Conservation (phyloP, 2,888 invertebrate genomes). For the Neocrepidodera transversa region DNA sequence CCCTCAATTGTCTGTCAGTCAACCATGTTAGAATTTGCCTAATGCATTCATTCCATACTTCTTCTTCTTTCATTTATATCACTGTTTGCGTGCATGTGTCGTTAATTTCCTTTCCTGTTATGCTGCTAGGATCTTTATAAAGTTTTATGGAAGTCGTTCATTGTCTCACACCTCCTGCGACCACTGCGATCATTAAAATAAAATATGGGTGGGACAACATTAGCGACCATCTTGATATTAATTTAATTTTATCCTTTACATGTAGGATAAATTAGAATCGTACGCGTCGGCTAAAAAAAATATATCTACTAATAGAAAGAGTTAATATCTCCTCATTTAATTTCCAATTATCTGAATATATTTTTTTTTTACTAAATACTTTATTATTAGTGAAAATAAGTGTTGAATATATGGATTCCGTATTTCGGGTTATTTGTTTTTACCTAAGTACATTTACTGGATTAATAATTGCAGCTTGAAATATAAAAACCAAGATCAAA, state of each 20-base stretch:
- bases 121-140: conserved; percentile 44
- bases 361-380: too few species aligned
- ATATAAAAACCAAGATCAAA: too few species aligned
- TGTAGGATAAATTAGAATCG: too few species aligned
- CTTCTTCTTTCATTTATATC: conserved; percentile 54
- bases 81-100: conserved; percentile 55
- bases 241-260: background rate
- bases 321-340: too few species aligned
- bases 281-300: too few species aligned
- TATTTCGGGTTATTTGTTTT: too few species aligned
- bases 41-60: conserved; percentile 55
- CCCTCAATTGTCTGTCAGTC: conserved; percentile 45
- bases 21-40: conserved; percentile 54
- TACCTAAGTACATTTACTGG: too few species aligned
- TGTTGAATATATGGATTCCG: too few species aligned
- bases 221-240: background rate
- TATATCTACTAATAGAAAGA: too few species aligned
- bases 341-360: too few species aligned
- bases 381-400: too few species aligned
- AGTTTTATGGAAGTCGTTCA: conserved; percentile 30
- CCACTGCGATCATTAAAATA: conserved; percentile 19
- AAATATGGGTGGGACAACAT: background rate
- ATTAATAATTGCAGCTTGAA: too few species aligned
- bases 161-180: conserved; percentile 39
- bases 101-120: conserved; percentile 55